Percentiles rank a stretch among this genome's conserved stretches.
Conservation (phyloP, 2,113 vertebrate genomes). For the Phrynocephalus versicolor region DNA sequence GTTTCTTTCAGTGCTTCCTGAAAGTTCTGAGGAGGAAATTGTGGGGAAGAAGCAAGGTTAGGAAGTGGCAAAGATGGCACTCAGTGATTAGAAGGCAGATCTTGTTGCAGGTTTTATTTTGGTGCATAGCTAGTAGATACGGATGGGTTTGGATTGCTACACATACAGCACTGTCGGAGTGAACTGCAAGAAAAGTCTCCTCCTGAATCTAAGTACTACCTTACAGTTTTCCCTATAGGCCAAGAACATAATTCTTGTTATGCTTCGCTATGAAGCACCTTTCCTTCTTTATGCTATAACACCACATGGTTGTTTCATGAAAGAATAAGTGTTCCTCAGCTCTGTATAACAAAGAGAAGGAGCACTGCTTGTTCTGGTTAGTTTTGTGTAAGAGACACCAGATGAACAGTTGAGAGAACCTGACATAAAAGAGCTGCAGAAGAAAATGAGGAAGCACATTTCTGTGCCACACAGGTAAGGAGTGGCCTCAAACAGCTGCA, state of each 20-base stretch:
- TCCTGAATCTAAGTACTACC: background rate
- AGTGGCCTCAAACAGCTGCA: background rate
- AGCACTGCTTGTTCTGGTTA: background rate
- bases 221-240: background rate
- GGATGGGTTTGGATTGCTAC: background rate
- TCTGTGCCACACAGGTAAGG: background rate
- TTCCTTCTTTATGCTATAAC: background rate
- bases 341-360: background rate
- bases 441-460: background rate
- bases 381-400: background rate
- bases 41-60: background rate
- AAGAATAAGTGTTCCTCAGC: background rate
- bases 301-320: background rate
- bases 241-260: background rate
- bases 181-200: constrained; percentile 17
- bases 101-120: background rate
- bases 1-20: background rate
- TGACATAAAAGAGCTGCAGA: background rate
- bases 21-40: constrained; percentile 23
- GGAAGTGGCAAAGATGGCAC: background rate
- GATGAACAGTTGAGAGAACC: background rate
- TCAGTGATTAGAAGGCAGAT: background rate
- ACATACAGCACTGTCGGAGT: constrained; percentile 15
- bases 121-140: background rate
- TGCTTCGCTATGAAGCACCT: background rate